phyloP scores from a whole-genome alignment of 2,113 vertebrate species.

The Arothron firmamentum region DNA sequence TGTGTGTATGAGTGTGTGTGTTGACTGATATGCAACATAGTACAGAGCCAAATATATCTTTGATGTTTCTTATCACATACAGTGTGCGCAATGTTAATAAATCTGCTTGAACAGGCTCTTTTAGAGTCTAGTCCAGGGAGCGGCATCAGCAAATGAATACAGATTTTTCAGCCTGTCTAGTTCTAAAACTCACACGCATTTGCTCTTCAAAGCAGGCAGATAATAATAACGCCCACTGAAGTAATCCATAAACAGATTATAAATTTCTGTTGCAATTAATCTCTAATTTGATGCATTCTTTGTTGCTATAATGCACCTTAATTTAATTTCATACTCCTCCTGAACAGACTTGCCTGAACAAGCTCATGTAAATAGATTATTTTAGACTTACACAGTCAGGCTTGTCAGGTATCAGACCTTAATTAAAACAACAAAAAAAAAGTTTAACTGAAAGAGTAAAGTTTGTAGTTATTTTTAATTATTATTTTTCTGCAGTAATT shows the following conservation, averaged over 20 bases:
- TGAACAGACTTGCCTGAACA: too few species aligned
- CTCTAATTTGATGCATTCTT: constrained; percentile 5
- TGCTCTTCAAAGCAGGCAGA: constrained; percentile 22
- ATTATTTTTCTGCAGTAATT: too few species aligned
- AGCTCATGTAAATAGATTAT: too few species aligned
- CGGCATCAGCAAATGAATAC: constrained; percentile 1
- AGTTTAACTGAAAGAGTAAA: too few species aligned
- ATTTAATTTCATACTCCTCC: not conserved
- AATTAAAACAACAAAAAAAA: too few species aligned
- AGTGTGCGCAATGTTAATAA: not conserved
- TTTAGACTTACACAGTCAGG: too few species aligned
- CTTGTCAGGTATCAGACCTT: too few species aligned
- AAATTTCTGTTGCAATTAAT: constrained; percentile 19
- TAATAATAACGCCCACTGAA: constrained; percentile 6
- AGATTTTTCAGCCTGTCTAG: constrained; percentile 13
- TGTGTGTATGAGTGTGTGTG: not conserved
- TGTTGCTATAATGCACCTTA: constrained; percentile 12
- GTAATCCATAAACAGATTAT: constrained; percentile 12
- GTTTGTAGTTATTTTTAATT: too few species aligned
- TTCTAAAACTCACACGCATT: constrained; percentile 7
- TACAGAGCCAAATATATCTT: not conserved
- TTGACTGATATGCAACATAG: not conserved
- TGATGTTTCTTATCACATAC: not conserved
- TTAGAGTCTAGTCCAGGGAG: constrained; percentile 4
- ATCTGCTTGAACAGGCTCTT: not conserved